These are phyloP conservation scores for Zoanthus sociatus DNA, from an alignment of 92 coral and sea anemone species.

Conservation along the genomic window DNA sequence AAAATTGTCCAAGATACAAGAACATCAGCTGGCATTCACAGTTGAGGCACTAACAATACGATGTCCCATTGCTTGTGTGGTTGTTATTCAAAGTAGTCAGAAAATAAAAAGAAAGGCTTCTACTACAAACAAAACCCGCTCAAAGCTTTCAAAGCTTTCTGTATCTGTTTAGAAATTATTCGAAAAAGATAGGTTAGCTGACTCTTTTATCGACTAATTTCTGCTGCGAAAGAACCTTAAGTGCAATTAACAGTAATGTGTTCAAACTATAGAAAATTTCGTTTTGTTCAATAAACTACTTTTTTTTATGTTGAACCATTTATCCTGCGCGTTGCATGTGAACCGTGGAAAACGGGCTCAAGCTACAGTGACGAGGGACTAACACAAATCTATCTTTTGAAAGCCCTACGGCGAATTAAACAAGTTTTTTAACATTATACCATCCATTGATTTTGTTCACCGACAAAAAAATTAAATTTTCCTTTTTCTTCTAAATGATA, in stretches of 20 bases:
- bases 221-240: background rate
- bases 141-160: background rate
- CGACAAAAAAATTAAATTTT: background rate
- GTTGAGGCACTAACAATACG: background rate
- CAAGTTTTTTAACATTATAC: background rate
- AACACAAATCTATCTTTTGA: background rate
- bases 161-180: background rate
- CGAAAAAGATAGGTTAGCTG: background rate
- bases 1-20: background rate
- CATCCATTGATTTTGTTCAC: background rate
- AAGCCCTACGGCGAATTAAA: background rate
- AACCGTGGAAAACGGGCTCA: background rate
- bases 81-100: background rate
- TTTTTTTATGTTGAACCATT: background rate
- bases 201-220: background rate
- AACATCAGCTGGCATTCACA: conserved; percentile 11
- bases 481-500: background rate
- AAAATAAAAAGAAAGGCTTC: conserved; percentile 17
- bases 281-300: background rate
- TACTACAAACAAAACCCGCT: background rate
- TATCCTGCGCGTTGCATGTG: background rate
- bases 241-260: background rate
- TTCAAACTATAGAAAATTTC: background rate
- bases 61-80: conserved; percentile 17
- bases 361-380: background rate